Evolutionary conservation across 2,888 invertebrate species (phyloP).

Genomic region (Automeris io): DNA sequence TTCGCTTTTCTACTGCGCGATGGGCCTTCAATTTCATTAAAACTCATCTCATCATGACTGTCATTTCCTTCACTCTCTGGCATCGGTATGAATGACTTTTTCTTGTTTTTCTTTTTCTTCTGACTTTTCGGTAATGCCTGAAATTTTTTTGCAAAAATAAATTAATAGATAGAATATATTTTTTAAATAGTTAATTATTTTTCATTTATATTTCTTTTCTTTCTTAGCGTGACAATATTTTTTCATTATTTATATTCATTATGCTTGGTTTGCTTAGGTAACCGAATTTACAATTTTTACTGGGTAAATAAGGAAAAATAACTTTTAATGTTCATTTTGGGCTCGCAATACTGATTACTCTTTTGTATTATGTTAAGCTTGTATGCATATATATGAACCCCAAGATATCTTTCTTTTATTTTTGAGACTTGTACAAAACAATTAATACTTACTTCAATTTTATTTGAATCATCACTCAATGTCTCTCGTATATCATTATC

Average conservation of each 20-base stretch:
- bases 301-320: too few species aligned
- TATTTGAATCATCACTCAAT: slow-evolving; percentile 67
- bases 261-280: not conserved
- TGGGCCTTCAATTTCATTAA: slow-evolving; percentile 70
- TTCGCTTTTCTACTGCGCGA: slow-evolving; percentile 63
- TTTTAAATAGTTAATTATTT: not conserved
- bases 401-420: too few species aligned
- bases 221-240: not conserved
- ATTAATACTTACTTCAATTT: slow-evolving; percentile 45
- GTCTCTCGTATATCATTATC: slow-evolving; percentile 65
- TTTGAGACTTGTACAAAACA: too few species aligned
- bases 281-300: too few species aligned
- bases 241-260: not conserved
- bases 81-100: slow-evolving; percentile 66
- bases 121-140: slow-evolving; percentile 68
- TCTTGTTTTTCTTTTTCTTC: slow-evolving; percentile 73
- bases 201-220: not conserved
- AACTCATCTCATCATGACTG: slow-evolving; percentile 72
- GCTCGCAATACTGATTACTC: too few species aligned
- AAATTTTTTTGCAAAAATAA: slow-evolving; percentile 11
- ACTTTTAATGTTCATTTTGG: too few species aligned
- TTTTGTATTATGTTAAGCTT: too few species aligned
- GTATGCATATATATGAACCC: too few species aligned
- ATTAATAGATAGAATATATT: not conserved
- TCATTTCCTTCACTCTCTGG: slow-evolving; percentile 71